Evolutionary conservation across 2,113 vertebrate species (phyloP), one percentile per base, ranked within the genome.

Genomic region (Guaruba guarouba): DNA sequence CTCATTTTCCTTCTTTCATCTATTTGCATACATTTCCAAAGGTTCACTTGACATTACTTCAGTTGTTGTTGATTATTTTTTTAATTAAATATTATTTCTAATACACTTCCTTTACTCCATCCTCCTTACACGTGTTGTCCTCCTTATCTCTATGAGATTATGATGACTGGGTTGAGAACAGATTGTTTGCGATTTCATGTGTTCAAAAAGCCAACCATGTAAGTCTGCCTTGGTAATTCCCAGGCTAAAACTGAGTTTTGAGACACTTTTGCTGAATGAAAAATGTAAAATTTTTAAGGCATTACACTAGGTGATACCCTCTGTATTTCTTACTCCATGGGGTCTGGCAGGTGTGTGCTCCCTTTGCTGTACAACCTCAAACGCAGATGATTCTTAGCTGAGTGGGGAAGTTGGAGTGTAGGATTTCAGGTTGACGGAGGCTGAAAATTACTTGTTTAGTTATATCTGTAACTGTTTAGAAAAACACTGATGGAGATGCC

Each of bases 11-110:
- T 71, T 94, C 71, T 93, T 91, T 95, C 90, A 82, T 70, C 86
- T 49, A 84, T 97, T 96, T 97, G 91, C 89, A 93, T 92, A 88
- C 75, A 89, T 97, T 97, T 96, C 84, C 55, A 57, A 94, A 91
- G 92, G 82, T 79, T 95, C 78, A 63, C 82, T 93, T 82, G 68
- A 90, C 67, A 84, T 54, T 69, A 48, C 10, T 46, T 78, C 64
- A 43, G 73, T 64, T 87, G 73, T 63, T 76, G 76, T 27, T 71
- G 31, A 25, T 61, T 37, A 17, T 82, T 80, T 91, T 90, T 90
- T 90, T 89, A 76, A 93, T 92, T 93, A 85, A 88, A 87, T 14
- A 71, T 75, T 95, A 88, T 82, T 82, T 95, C 88, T 91, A 67
- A 33, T n/a, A 39, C 35, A 46, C 41, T 83, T 82, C 82, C 49